Conservation (phyloP, 2,888 invertebrate genomes). For the Drosophila leonis region DNA sequence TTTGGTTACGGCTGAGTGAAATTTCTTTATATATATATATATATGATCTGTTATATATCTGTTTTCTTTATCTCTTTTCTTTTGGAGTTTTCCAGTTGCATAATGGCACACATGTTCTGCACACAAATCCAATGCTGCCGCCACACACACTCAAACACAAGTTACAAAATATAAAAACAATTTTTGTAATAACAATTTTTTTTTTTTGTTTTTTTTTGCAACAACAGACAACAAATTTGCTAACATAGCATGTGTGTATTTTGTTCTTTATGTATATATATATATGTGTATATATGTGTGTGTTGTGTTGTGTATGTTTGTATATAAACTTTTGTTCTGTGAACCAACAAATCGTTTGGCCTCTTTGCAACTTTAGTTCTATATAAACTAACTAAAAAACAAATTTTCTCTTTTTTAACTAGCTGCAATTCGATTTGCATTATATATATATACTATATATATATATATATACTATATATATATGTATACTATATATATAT, state of each 20-base stretch:
- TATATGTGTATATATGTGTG: conserved; percentile 12
- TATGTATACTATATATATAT: conserved; percentile 1
- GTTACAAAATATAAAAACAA: conserved; percentile 48
- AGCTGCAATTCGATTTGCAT: conserved; percentile 40
- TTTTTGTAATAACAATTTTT: conserved; percentile 48
- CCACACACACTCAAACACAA: conserved; percentile 15
- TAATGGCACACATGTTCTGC: conserved; percentile 51
- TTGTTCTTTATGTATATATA: conserved; percentile 12
- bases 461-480: conserved; percentile 1
- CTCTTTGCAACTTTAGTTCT: conserved; percentile 35
- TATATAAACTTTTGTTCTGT: conserved; percentile 67
- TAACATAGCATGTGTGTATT: conserved; percentile 66
- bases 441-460: conserved; percentile 7
- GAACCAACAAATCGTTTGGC: conserved; percentile 76
- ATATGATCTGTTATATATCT: conserved; percentile 3
- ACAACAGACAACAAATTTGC: conserved; percentile 75
- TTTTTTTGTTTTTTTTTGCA: conserved; percentile 33
- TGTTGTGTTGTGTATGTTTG: conserved; percentile 46
- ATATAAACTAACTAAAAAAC: conserved; percentile 39
- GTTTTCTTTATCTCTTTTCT: conserved; percentile 1
- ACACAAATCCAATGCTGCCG: conserved; percentile 48
- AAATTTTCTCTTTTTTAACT: conserved; percentile 30
- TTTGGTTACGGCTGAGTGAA: conserved; percentile 46
- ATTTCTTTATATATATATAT: conserved; percentile 20
- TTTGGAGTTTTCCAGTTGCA: conserved; percentile 45